A percentile compares a stretch with the other conserved stretches of the same genome.
Evolutionary conservation across 2,888 invertebrate species (phyloP).

Genomic region (Lasioglossum oenotherae): DNA sequence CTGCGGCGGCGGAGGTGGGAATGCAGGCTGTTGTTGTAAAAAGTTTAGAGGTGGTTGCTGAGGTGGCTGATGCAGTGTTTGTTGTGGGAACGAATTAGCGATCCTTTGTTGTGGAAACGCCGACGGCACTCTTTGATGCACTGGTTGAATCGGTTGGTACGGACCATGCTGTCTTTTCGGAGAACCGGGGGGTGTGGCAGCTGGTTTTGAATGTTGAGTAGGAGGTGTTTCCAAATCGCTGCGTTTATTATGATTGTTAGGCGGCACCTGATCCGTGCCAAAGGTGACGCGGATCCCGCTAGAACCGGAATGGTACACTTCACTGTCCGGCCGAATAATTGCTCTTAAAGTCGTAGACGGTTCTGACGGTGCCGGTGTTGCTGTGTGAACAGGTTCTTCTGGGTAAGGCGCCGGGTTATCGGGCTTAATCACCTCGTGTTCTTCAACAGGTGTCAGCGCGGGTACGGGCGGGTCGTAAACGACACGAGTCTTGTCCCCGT

Average conservation of each 20-base stretch:
- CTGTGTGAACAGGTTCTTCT: constrained; percentile 86
- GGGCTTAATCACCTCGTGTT: constrained; percentile 85
- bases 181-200: constrained; percentile 71
- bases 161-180: constrained; percentile 83
- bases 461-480: constrained; percentile 93
- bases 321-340: constrained; percentile 94
- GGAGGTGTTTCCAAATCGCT: constrained; percentile 77
- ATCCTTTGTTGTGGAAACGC: constrained; percentile 82
- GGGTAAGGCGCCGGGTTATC: constrained; percentile 84
- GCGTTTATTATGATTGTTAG: constrained; percentile 81
- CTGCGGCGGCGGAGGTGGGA: constrained; percentile 52
- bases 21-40: constrained; percentile 64
- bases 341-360: constrained; percentile 93
- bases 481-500: constrained; percentile 89
- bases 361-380: constrained; percentile 85
- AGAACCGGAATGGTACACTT: constrained; percentile 90
- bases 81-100: constrained; percentile 82
- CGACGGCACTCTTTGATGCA: constrained; percentile 78
- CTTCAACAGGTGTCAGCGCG: constrained; percentile 90
- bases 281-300: constrained; percentile 94
- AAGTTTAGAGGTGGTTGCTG: constrained; percentile 64
- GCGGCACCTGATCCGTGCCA: constrained; percentile 87
- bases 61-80: constrained; percentile 79
- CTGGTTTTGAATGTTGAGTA: constrained; percentile 80
- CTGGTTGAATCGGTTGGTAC: constrained; percentile 77